Evolutionary conservation across 2,113 vertebrate species (phyloP).

Genomic region (Heliornis fulica): DNA sequence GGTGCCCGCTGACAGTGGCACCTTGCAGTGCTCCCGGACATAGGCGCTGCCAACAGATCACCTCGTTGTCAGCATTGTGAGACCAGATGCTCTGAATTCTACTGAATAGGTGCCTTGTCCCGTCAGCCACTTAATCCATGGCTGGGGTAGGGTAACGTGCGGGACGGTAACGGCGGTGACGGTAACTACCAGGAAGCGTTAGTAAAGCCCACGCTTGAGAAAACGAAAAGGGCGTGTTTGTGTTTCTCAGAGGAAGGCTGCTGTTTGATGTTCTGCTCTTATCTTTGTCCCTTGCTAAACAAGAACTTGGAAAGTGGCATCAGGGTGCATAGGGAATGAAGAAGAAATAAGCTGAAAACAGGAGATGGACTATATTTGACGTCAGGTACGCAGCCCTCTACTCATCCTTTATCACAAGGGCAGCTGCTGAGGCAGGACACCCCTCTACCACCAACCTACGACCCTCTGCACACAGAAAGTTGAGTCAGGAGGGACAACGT

Average conservation of each 20-base stretch:
- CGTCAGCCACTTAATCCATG: fast-evolving
- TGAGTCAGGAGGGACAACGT: background rate
- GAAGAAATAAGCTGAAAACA: fast-evolving
- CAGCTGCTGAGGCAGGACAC: fast-evolving
- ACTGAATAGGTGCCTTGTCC: background rate
- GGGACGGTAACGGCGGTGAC: fast-evolving
- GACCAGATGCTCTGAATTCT: background rate
- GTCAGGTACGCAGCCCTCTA: background rate
- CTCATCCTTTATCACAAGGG: fast-evolving
- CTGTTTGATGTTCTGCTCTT: conserved; percentile 28
- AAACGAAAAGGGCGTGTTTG: background rate
- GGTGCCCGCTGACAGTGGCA: background rate
- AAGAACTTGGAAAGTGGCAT: background rate
- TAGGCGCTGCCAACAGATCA: background rate
- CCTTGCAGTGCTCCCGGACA: background rate
- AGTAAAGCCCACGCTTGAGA: background rate
- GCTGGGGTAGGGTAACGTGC: background rate
- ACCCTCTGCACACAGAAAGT: no score
- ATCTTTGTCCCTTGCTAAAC: background rate
- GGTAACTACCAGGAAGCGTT: background rate
- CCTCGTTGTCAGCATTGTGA: fast-evolving
- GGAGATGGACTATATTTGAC: background rate
- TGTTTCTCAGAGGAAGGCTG: background rate
- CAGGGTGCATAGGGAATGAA: background rate
- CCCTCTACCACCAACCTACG: no score